Evolutionary conservation across 2,797 vertebrate species (phyloP), one percentile per base, ranked within the genome.

Genomic region (Saxicola maurus): DNA sequence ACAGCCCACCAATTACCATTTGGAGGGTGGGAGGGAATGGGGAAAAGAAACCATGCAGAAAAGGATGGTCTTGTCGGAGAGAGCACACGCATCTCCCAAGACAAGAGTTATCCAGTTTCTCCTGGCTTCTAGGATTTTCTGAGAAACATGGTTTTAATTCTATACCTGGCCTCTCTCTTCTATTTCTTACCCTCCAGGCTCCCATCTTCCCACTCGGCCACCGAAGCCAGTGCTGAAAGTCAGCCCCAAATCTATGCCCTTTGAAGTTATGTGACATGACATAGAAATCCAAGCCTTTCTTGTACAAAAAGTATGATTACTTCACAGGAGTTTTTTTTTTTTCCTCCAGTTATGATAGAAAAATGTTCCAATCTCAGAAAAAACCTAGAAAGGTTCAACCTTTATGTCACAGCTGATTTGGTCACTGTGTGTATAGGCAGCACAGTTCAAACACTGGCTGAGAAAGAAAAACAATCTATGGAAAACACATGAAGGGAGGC

Each of bases 381-480:
- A 87, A 81, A 11, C 31, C 85, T 66, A 42, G 48, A 81, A 87
- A 91, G 71, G 89, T 87, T 92, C 91, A 93, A 82, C 84, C 90
- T 95, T 89, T 92, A 92, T 93, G 90, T 94, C 94, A 94, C 61
- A 87, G 93, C 37, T 15, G 73, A 94, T 95, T 94, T 94, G 90
- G 90, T 94, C 93, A 91, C 82, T 78, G 77, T 68, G 65, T 86
- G 86, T 86, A 80, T 53, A 93, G 74, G 75, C 88, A 92, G 76
- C 14, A 5, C 86, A 87, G 80, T 94, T 95, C 88, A 95, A 95
- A 95, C 65, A 75, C 1, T 0, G 42, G 31, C 87, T 82, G 61
- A 91, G 84, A 92, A 93, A 91, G 87, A 85, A 95, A 94, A 96
- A 91, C 82, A 88, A 64, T 87, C 27, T 72, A 81, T 68, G 46